Evolutionary conservation across 2,888 invertebrate genomes (phyloP), one percentile per base, ranked within the genome.

Genomic region (Leptinotarsa juncta): DNA sequence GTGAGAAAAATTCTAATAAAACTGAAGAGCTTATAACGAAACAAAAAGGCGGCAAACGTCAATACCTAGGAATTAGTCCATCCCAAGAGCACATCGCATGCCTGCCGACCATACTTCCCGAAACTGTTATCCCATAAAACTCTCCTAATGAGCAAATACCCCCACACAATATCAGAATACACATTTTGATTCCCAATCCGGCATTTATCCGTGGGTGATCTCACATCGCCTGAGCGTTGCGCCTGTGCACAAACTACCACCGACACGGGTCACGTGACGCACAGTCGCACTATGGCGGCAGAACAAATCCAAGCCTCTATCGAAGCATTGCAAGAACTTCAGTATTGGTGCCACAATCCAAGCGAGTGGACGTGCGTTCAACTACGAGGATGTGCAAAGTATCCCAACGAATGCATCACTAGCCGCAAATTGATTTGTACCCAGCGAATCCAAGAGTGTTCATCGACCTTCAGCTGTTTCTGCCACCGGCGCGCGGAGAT

Each of bases 261-360:
- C 80, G 78, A 80, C 74, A 66, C 69, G 74, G 83, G 84, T 87
- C 88, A 88, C 87, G 87, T 88, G 88, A 88, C 82, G 85, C 84
- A 85, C 86, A 84, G 87, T 85, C 87, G 88, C 88, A 88, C 86
- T 86, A 85, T 85, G 85, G 84, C 85, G 83, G 84, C 77, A 74
- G 75, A 77, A 74, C 75, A 74, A 78, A 73, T 73, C 77, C 75
- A 65, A 57, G 77, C 74, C 49, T 78, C 74, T 75, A 78, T 67
- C n/a, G 67, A 67, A 70, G 55, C 62, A 67, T 62, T 48, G 70
- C 78, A 73, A 79, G 77, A 78, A 42, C 49, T 57, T 32, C 74
- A 82, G 82, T 82, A 72, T 78, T 78, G 70, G 72, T 71, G 72
- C 57, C 57, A 60, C 70, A 50, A 32, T 65, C 51, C 50, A 3